Conservation (phyloP, 2,113 vertebrate species). For the Phyllopteryx taeniolatus region DNA sequence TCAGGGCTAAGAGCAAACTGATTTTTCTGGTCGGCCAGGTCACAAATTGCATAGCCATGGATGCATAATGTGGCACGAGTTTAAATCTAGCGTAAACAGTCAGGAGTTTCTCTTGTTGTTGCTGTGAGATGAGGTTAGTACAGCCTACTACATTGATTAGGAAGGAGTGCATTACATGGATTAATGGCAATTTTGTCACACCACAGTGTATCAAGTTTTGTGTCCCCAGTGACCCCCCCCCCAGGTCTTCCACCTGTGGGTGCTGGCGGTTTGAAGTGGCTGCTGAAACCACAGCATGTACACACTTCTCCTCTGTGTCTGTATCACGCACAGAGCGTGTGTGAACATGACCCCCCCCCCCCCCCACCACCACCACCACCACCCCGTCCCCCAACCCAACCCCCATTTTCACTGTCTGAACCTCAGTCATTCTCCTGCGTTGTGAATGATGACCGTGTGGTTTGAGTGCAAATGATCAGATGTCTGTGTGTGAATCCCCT, state of each 20-base stretch:
- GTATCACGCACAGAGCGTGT: constrained; percentile 21
- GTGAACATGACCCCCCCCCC: constrained; percentile 17
- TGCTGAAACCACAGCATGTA: constrained; percentile 21
- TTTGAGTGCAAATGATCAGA: constrained; percentile 54
- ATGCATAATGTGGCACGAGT: constrained; percentile 26
- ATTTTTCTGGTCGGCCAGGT: constrained; percentile 27
- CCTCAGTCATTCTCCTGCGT: constrained; percentile 46
- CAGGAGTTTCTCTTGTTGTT: not conserved
- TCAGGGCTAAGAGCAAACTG: constrained; percentile 7
- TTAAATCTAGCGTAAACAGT: constrained; percentile 11
- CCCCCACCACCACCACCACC: too few relatives aligned
- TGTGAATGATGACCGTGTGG: constrained; percentile 46
- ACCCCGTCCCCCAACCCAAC: not conserved
- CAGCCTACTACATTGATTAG: constrained; percentile 9
- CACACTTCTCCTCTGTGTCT: not conserved
- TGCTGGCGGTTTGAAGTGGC: constrained; percentile 38
- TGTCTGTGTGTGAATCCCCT: constrained; percentile 49
- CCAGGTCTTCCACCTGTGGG: constrained; percentile 28
- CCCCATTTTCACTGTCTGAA: constrained; percentile 36
- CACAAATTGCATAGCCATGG: constrained; percentile 14
- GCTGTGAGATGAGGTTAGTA: not conserved
- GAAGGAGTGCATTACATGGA: constrained; percentile 2
- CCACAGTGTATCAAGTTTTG: not conserved
- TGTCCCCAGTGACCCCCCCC: not conserved
- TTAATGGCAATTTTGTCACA: not conserved